Evolutionary conservation across 2,113 vertebrate species (phyloP).

Genomic region (Catagonus wagneri): DNA sequence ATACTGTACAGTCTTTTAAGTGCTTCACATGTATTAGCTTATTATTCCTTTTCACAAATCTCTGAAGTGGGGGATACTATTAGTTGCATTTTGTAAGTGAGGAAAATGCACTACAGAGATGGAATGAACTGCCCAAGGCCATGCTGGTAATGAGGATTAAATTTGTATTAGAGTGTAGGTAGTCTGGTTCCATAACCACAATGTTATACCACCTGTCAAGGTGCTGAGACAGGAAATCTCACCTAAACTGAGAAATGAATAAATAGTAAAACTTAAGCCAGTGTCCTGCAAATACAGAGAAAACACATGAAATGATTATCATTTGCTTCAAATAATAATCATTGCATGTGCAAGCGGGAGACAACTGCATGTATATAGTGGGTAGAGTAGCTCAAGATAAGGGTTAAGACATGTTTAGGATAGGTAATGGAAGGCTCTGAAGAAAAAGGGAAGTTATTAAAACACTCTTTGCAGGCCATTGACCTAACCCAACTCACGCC

Average conservation of each 20-base stretch:
- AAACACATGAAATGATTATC: background rate
- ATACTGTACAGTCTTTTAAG: background rate
- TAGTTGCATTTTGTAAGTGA: background rate
- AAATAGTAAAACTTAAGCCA: background rate
- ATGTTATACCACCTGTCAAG: background rate
- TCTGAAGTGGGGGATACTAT: background rate
- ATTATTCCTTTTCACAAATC: background rate
- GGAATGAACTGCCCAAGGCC: background rate
- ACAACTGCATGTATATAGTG: background rate
- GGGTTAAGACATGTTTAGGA: accelerated
- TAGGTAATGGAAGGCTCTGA: background rate
- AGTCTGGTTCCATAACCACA: background rate
- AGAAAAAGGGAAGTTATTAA: background rate
- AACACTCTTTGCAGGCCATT: accelerated
- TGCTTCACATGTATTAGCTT: background rate
- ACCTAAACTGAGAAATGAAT: background rate
- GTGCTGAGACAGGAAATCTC: background rate
- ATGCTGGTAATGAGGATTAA: background rate
- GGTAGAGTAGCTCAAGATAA: background rate
- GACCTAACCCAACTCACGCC: background rate
- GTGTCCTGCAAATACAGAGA: background rate
- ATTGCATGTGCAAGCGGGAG: too few species aligned
- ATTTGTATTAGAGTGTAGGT: background rate
- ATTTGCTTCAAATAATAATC: background rate
- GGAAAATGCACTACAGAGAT: background rate